These are phyloP conservation scores for Brachionus angularis DNA, from an alignment of 1,140 invertebrate species.

Conservation along the genomic window DNA sequence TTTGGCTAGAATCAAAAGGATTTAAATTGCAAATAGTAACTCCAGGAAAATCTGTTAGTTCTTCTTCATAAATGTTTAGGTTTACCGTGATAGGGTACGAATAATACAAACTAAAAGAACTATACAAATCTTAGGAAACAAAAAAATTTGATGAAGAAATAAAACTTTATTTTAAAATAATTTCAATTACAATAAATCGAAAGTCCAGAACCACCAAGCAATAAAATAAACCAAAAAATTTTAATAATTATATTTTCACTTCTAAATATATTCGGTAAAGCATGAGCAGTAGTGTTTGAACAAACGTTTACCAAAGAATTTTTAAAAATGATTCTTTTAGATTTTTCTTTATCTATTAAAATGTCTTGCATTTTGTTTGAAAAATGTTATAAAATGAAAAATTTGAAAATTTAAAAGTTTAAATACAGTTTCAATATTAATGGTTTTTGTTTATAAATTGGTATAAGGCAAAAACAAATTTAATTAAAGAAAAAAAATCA, in stretches of 20 bases:
- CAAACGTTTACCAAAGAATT: background rate
- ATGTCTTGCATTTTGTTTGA: too few relatives aligned
- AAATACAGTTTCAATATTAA: too few relatives aligned
- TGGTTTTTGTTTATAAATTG: too few relatives aligned
- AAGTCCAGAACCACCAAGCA: background rate
- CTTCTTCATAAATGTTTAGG: background rate
- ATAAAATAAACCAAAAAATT: background rate
- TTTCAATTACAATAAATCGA: background rate
- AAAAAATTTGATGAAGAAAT: background rate
- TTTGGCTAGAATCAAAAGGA: slow-evolving; percentile 6
- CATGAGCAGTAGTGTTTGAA: background rate
- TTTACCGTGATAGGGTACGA: background rate
- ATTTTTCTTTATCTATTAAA: too few relatives aligned
- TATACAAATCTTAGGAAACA: too few relatives aligned
- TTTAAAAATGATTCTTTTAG: too few relatives aligned
- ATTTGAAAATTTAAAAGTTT: too few relatives aligned
- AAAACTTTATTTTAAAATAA: background rate
- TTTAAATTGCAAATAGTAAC: slow-evolving; percentile 37
- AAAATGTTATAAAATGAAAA: too few relatives aligned
- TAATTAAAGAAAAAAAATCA: too few relatives aligned
- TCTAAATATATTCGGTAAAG: background rate
- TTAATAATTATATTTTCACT: background rate
- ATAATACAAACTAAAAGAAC: background rate
- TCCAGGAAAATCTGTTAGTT: slow-evolving; percentile 14
- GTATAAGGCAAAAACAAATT: too few relatives aligned